phyloP scores from a whole-genome alignment of 2,888 invertebrate species.

The Volucella zonaria region DNA sequence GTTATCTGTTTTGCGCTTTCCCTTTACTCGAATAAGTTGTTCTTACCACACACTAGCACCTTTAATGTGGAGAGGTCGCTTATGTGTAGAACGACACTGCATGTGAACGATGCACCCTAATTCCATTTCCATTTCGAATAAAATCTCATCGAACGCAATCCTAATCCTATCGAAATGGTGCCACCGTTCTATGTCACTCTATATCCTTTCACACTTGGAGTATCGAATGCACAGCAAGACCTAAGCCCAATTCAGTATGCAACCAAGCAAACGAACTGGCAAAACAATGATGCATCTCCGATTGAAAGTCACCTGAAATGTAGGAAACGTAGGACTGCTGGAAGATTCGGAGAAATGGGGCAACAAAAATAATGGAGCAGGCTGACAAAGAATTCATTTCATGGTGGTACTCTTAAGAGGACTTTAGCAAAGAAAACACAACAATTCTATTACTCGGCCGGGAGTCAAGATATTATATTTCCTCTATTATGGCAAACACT shows the following conservation, averaged over 20 bases:
- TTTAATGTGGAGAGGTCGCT: no score
- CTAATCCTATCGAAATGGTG: conserved; percentile 14
- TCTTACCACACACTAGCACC: no score
- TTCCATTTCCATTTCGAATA: background rate
- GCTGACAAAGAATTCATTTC: background rate
- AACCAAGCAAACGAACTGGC: background rate
- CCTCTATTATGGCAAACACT: background rate
- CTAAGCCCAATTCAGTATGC: background rate
- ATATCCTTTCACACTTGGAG: background rate
- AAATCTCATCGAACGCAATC: conserved; percentile 2
- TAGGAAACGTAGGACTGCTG: background rate
- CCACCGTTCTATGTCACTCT: background rate
- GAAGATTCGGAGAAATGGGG: background rate
- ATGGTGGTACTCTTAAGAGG: background rate
- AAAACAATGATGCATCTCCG: background rate
- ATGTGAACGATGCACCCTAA: background rate
- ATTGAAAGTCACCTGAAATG: background rate
- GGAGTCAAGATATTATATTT: conserved; percentile 1
- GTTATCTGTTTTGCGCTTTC: no score
- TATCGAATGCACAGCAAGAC: background rate
- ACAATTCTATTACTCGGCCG: background rate
- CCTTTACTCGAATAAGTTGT: no score
- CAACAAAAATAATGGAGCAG: conserved; percentile 4
- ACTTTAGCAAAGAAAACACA: background rate
- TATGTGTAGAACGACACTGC: no score